Base-by-base conservation (phyloP, 2,113 vertebrate species). In the Onychostoma macrolepis region DNA sequence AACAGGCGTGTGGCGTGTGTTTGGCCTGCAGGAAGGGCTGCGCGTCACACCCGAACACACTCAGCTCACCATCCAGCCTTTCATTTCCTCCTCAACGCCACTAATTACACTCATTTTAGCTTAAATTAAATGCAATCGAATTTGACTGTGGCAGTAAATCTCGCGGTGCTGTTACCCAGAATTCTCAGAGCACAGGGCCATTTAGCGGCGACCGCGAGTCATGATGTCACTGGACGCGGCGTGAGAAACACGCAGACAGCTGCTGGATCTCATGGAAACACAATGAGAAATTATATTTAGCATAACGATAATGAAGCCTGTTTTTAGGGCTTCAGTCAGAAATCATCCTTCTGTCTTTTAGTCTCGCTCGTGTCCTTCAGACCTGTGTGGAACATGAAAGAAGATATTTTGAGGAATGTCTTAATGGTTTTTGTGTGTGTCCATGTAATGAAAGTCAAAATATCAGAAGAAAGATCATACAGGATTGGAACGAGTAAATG, bases 101-200 rank as follows among this genome's bases (percentile, higher is more conserved):
- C 91, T 94, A 94, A 95, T 95, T 94, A 92, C 92, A 87, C 76
- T 95, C 93, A 95, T 95, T 94, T 93, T 90, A 89, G 92, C 93
- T 94, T 92, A 94, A 94, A 95, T 95, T 94, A 94, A 92, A 90
- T 89, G 90, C 91, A 94, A 94, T 95, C 95, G 93, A 91, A 94
- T 85, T 90, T 94, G 95, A 95, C 94, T 94, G 85, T 91, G 89
- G 92, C 91, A 91, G 93, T 95, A 96, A 95, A 96, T 95, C 93
- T 89, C 80, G 30, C 76, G 13, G 71, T 75, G 80, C 82, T 88
- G 90, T 91, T 84, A 89, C 86, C 94, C 92, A 93, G 92, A 93
- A 91, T 91, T 92, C 88, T 87, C 90, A 83, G 88, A 90, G 91
- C 80, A 63, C 86, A 89, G 93, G 94, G 92, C 94, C 92, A 86